Evolutionary conservation across 37 sponge, comb jelly and placozoan genomes (phyloP).

Genomic region (Bolinopsis microptera): DNA sequence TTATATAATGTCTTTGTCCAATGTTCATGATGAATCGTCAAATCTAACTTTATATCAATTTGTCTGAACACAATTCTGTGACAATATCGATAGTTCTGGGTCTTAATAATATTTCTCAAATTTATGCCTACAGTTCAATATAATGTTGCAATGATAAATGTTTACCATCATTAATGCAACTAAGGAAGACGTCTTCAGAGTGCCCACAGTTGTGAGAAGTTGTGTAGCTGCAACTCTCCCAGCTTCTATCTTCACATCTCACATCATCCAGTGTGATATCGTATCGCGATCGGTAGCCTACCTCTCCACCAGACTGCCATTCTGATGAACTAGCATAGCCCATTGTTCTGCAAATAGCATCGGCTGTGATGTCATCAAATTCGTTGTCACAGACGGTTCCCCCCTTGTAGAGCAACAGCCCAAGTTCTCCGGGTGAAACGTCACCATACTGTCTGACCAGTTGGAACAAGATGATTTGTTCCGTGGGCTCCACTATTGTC

Average conservation of each 20-base stretch:
- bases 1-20: too few species aligned
- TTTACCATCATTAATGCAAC: too few species aligned
- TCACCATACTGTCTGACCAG: too few species aligned
- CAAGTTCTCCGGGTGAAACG: neutral
- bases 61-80: too few species aligned
- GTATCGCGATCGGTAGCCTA: neutral
- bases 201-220: neutral
- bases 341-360: neutral
- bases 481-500: too few species aligned
- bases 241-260: neutral
- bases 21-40: too few species aligned
- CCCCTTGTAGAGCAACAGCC: neutral
- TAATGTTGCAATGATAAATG: too few species aligned
- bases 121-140: too few species aligned
- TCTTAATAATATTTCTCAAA: too few species aligned
- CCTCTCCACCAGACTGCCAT: neutral
- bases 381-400: neutral
- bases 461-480: too few species aligned
- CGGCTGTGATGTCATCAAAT: neutral
- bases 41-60: too few species aligned
- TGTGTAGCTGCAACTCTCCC: neutral
- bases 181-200: neutral
- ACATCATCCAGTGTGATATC: neutral
- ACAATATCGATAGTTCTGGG: too few species aligned
- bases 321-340: neutral